Conservation (phyloP, 2,113 vertebrate species). For the Pica pica region DNA sequence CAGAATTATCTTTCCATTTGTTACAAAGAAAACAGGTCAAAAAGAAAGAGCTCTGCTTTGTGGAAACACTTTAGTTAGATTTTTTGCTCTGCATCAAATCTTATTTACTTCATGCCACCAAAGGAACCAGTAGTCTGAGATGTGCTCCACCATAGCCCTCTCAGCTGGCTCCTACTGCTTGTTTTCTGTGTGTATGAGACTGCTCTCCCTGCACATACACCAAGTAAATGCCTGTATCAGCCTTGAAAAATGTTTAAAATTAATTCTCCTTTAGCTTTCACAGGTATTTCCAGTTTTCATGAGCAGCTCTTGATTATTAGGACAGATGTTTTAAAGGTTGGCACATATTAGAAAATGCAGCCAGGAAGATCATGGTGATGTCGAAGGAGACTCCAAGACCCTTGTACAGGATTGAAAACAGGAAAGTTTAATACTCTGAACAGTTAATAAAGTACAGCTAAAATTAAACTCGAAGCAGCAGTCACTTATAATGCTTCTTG, state of each 20-base stretch:
- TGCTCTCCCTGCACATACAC: neutral
- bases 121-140: neutral
- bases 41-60: neutral
- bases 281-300: neutral
- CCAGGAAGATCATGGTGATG: rapidly evolving
- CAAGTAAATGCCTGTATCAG: rapidly evolving
- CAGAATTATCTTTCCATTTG: neutral
- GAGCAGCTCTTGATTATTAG: neutral
- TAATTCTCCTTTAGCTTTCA: neutral
- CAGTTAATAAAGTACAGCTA: neutral
- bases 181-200: neutral
- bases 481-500: neutral
- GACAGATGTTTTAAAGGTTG: neutral
- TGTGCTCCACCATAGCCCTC: neutral
- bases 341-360: neutral
- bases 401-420: neutral
- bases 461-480: neutral
- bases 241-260: neutral
- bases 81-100: neutral
- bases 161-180: neutral
- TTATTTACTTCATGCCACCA: neutral
- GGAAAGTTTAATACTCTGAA: neutral
- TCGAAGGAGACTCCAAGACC: rapidly evolving
- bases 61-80: neutral
- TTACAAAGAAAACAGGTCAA: neutral